Percentiles rank a stretch among this genome's conserved stretches.
Evolutionary conservation across 30 jellyfish, hydroid and myxozoan genomes (phyloP).

Genomic region (Aurelia sp.): DNA sequence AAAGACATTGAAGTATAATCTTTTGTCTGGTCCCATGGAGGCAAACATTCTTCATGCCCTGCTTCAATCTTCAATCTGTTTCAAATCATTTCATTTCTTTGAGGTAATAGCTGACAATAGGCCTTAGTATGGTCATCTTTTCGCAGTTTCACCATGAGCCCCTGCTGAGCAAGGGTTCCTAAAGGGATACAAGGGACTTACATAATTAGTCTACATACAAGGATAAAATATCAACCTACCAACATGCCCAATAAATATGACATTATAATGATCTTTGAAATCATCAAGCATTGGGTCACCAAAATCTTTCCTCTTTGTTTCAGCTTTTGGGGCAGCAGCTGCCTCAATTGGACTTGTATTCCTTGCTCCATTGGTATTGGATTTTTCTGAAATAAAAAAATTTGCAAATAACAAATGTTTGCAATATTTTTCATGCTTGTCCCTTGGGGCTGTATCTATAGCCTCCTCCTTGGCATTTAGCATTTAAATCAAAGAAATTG

Average conservation of each 20-base stretch:
- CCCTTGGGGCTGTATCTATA: background rate
- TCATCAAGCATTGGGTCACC: slow-evolving; percentile 41
- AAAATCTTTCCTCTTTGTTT: slow-evolving; percentile 13
- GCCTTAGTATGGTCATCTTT: too few relatives aligned
- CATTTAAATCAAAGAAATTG: too few relatives aligned
- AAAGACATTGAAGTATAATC: too few relatives aligned
- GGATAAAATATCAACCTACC: slow-evolving; percentile 64
- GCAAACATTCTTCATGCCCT: too few relatives aligned
- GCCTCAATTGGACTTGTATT: slow-evolving; percentile 24
- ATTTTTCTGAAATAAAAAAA: background rate
- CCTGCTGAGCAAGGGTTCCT: too few relatives aligned
- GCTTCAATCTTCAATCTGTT: too few relatives aligned
- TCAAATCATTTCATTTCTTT: too few relatives aligned
- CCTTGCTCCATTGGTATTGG: slow-evolving; percentile 1
- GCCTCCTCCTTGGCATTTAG: background rate
- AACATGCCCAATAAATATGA: slow-evolving; percentile 96
- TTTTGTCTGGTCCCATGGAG: too few relatives aligned
- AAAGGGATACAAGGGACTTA: too few relatives aligned
- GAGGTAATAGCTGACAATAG: too few relatives aligned
- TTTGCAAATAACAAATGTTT: background rate
- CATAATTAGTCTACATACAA: background rate
- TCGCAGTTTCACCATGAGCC: too few relatives aligned
- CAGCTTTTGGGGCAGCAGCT: slow-evolving; percentile 12
- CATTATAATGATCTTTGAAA: slow-evolving; percentile 77
- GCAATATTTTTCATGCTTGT: too few relatives aligned